Percentiles rank a stretch among this genome's conserved stretches.
phyloP scores from a whole-genome alignment of 2,797 vertebrate genomes.

The Rallus crepitans region DNA sequence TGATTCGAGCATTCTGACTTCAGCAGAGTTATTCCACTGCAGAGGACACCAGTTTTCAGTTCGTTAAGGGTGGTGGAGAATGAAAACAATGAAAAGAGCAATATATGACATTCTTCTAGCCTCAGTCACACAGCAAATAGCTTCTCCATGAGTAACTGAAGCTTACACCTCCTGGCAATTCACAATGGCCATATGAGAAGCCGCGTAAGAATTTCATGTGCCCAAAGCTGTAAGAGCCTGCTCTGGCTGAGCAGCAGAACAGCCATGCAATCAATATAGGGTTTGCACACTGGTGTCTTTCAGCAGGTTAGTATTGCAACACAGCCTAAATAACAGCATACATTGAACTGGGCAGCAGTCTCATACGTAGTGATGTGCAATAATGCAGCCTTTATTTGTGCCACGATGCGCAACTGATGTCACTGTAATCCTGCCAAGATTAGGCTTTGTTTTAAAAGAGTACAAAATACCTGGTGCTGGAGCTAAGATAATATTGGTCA shows the following conservation, averaged over 20 bases:
- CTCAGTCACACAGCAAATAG: background rate
- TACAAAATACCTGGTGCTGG: background rate
- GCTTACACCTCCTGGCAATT: constrained; percentile 1
- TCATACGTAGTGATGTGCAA: constrained; percentile 27
- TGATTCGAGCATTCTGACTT: background rate
- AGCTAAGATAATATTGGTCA: constrained; percentile 2
- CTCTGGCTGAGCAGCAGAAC: background rate
- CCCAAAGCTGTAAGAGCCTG: background rate
- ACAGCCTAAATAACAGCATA: background rate
- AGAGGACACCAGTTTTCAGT: background rate
- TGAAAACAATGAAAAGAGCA: background rate
- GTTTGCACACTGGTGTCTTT: background rate
- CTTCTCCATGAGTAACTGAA: constrained; percentile 25
- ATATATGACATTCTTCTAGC: background rate
- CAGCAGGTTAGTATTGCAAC: constrained; percentile 3
- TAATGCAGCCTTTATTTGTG: constrained; percentile 18
- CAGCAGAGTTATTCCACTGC: background rate
- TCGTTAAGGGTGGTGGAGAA: background rate
- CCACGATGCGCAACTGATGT: constrained; percentile 18
- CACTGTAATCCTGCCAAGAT: constrained; percentile 28
- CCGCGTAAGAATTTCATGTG: background rate
- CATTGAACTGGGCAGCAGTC: constrained; percentile 36
- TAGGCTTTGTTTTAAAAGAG: constrained; percentile 39
- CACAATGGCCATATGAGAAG: background rate
- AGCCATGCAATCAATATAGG: background rate